Base-by-base conservation (phyloP, 2,888 invertebrate genomes). In the Pandemis corylana region DNA sequence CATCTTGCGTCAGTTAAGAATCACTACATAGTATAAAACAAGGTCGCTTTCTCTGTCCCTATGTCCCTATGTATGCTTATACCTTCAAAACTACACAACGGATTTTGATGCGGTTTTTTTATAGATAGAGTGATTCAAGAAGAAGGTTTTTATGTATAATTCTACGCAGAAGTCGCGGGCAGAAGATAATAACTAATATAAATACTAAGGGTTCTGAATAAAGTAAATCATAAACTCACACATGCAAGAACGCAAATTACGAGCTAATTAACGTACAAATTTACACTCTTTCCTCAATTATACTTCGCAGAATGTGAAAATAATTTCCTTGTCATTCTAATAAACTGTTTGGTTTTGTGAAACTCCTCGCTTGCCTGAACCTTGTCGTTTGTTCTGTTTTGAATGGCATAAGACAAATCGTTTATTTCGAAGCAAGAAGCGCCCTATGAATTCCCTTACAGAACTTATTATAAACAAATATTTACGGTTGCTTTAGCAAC, bases 401-500 rank as follows among this genome's bases (percentile, higher is more conserved):
- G 51, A 62, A 67, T 67, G 51, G 44, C 51, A 67, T 7, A 56
- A 67, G 62, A 53, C n/a, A 72, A 71, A 71, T 71, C 53, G 67
- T 67, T 67, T 68, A 41, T 67, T 67, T 72, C 41, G 7, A 59
- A 65, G 44, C 61, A 49, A 72, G 51, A 3, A 44, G 36, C 56
- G 56, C 15, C 53, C 67, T 36, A 68, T 42, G 36, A 20, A 68
- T 62, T 53, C 46, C n/a, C 15, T 41, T 51, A 61, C 42, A 41
- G 67, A 62, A 72, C 66, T 67, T 67, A 67, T 62, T 72, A 67
- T 61, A 67, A 41, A 46, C 65, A 72, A 72, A 66, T 71, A 66
- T 72, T 72, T 67, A 62, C 61, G 42, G 61, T 66, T 62, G 20
- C 42, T 71, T 46, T 46, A 5, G 44, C 65, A 49, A 15, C 15